Evolutionary conservation across 2,888 invertebrate species (phyloP), one percentile per base, ranked within the genome.

Genomic region (Mesopsocus fuscifrons): DNA sequence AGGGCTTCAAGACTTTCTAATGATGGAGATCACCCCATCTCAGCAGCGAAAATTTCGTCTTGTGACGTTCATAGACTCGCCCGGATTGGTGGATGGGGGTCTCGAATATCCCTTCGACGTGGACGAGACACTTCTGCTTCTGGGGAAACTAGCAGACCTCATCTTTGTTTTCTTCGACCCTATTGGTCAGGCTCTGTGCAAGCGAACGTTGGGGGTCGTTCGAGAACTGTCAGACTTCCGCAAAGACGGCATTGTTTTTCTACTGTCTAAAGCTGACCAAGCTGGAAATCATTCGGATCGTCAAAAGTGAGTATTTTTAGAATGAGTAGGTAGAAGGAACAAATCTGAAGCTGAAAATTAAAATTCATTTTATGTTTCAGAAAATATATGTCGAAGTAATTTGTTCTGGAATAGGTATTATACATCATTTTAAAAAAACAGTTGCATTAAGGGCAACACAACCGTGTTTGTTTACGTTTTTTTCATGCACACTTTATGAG

Each of bases 31-130:
- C 17, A 65, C 67, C 17, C 66, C 68, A 3, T 69, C 69, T 2
- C 65, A 67, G 49, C 63, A 67, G 52, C 67, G 67, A 54, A 67
- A 66, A 50, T 70, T 70, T 53, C 62, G 61, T 49, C 55, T 70
- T 46, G 66, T 70, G 31, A 69, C 68, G 5, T 70, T 70, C 54
- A 63, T 70, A 15, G 69, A 70, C 52, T 67, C 69, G 2, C 69
- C 70, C n/a, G 70, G 69, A 3, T 57, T 70, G 15, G 70, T 70
- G 5, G 69, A 70, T 57, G 70, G 70, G 2, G 67, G 68, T 51
- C 68, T 69, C 68, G 65, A 67, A 50, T 70, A 70, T 53, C 69
- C 69, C 2, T 70, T 67, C 55, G 68, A 69, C 57, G 69, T 70
- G 26, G 66, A 69, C 52, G 57, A 66, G 48, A 56, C 68, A 15